Conservation (phyloP, 2,888 invertebrate species). For the Sialis fuliginosa region DNA sequence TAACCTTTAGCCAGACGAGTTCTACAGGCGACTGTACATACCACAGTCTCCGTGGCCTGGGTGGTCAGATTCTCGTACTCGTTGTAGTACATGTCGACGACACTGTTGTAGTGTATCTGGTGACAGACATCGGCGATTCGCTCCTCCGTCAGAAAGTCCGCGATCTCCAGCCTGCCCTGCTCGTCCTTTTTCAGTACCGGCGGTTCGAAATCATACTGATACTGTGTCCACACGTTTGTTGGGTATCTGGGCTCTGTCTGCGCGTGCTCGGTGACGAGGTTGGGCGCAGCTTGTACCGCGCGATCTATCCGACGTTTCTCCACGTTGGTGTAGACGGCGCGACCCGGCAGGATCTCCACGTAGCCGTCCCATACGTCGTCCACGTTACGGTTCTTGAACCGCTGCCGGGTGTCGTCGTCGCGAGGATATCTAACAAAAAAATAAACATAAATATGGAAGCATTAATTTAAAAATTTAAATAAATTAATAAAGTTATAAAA, state of each 20-base stretch:
- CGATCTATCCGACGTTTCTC: constrained; percentile 36
- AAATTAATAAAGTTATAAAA: too few relatives aligned
- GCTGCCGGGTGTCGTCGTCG: constrained; percentile 5
- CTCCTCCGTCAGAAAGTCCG: background rate
- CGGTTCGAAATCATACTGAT: constrained; percentile 10
- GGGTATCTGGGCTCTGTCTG: constrained; percentile 54
- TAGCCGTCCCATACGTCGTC: constrained; percentile 47
- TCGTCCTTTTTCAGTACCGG: background rate
- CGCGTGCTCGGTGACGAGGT: constrained; percentile 25
- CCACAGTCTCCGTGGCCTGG: background rate
- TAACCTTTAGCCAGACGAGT: too few relatives aligned
- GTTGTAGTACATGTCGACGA: constrained; percentile 41
- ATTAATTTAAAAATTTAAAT: too few relatives aligned
- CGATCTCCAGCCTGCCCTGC: background rate
- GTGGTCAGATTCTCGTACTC: constrained; percentile 30
- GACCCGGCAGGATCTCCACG: constrained; percentile 40
- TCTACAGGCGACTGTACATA: too few relatives aligned
- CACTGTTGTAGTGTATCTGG: constrained; percentile 26
- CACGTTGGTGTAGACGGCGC: constrained; percentile 36
- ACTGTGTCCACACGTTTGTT: constrained; percentile 49
- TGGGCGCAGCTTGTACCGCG: constrained; percentile 34
- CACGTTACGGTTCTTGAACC: constrained; percentile 34
- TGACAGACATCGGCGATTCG: background rate
- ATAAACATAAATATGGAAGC: too few relatives aligned
- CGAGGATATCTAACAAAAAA: background rate